Conservation (phyloP, 2,113 vertebrate genomes). For the Urocolius indicus region DNA sequence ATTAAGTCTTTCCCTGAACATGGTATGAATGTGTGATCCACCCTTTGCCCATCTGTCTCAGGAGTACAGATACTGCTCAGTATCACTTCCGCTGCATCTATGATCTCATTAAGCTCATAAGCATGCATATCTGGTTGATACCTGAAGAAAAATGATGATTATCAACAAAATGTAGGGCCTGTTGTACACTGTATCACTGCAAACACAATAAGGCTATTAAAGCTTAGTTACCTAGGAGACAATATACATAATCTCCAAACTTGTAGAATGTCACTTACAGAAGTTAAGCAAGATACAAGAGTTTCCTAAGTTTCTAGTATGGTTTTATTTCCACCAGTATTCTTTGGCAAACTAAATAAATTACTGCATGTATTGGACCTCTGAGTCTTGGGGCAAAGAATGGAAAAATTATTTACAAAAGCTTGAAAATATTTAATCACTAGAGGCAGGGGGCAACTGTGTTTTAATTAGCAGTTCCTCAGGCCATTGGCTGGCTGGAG, state of each 20-base stretch:
- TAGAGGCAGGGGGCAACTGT: slow-evolving; percentile 92
- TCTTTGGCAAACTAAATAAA: slow-evolving; percentile 84
- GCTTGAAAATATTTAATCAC: slow-evolving; percentile 98
- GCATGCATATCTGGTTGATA: slow-evolving; percentile 61
- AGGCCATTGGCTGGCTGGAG: slow-evolving; percentile 91
- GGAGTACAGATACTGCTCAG: slow-evolving; percentile 3
- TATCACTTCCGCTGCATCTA: slow-evolving; percentile 30
- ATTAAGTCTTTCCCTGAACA: neutral
- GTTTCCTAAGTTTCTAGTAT: slow-evolving; percentile 76
- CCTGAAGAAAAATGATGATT: slow-evolving; percentile 69
- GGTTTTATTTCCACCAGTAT: slow-evolving; percentile 77
- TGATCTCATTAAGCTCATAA: slow-evolving; percentile 61
- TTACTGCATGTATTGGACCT: slow-evolving; percentile 83
- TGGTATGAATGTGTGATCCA: neutral
- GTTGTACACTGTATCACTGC: slow-evolving; percentile 66
- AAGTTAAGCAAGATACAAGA: slow-evolving; percentile 70
- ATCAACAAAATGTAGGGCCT: slow-evolving; percentile 60
- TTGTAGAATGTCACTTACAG: slow-evolving; percentile 75
- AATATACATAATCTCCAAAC: slow-evolving; percentile 67
- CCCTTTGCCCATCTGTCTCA: neutral
- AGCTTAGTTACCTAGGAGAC: slow-evolving; percentile 74
- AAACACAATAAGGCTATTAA: slow-evolving; percentile 74
- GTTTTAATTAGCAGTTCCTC: slow-evolving; percentile 96
- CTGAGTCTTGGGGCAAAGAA: slow-evolving; percentile 90
- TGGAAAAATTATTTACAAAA: slow-evolving; percentile 97